These are phyloP conservation scores for Eunapius fragilis DNA, from an alignment of 37 sponge, comb jelly and placozoan species.

Conservation along the genomic window DNA sequence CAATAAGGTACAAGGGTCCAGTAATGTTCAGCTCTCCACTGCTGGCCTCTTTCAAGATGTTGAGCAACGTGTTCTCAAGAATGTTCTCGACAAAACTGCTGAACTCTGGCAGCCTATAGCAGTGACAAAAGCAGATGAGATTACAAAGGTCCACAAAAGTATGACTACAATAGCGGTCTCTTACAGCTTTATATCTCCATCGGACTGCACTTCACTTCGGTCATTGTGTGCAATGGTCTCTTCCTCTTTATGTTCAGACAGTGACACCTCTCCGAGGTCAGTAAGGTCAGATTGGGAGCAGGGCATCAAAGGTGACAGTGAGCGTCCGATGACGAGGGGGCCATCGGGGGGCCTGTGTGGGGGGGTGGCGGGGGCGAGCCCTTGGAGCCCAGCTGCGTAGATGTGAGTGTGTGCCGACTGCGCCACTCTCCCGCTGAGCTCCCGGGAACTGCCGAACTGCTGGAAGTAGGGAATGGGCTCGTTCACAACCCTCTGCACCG, in stretches of 20 bases:
- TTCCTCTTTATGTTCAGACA: not conserved
- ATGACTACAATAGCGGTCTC: not conserved
- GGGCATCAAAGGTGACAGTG: not conserved
- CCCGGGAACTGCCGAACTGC: constrained; percentile 53
- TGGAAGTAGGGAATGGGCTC: constrained; percentile 89
- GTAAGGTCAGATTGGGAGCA: not conserved
- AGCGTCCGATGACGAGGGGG: not conserved
- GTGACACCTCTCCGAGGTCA: not conserved
- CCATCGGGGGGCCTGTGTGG: no score
- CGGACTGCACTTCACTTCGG: not conserved
- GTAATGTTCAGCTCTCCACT: constrained; percentile 56
- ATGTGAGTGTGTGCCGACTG: constrained; percentile 31
- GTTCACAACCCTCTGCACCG: constrained; percentile 49
- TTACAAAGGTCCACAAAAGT: no score
- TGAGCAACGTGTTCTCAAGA: constrained; percentile 69
- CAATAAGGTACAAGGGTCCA: constrained; percentile 33
- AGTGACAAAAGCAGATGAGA: not conserved
- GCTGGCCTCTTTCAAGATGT: constrained; percentile 61
- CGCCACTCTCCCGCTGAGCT: not conserved
- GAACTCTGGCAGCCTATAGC: constrained; percentile 69
- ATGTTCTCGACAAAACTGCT: constrained; percentile 44
- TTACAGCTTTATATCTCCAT: not conserved
- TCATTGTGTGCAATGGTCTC: not conserved
- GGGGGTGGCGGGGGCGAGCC: not conserved
- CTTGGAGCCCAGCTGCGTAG: constrained; percentile 34